phyloP scores from a whole-genome alignment of 2,888 invertebrate species.

The Harpagoxenus sublaevis region DNA sequence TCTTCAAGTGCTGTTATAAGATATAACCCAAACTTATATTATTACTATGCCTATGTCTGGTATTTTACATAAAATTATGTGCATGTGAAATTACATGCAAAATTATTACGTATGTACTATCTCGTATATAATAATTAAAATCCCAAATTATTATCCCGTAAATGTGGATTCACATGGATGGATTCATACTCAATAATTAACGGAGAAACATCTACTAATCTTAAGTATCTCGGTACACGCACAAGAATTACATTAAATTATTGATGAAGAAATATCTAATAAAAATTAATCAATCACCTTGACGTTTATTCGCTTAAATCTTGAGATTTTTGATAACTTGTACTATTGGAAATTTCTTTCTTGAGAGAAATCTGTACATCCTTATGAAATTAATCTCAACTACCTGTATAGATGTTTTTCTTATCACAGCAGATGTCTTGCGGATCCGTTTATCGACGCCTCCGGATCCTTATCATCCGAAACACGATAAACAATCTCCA shows the following conservation, averaged over 20 bases:
- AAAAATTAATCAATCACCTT: neutral
- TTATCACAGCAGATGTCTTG: constrained; percentile 2
- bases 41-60: constrained; percentile 24
- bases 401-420: neutral
- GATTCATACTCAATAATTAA: neutral
- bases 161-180: neutral
- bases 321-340: neutral
- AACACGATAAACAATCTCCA: constrained; percentile 39
- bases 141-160: neutral
- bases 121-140: neutral
- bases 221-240: too few relatives aligned
- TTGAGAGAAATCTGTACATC: neutral
- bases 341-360: neutral
- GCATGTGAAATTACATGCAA: neutral
- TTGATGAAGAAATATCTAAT: neutral
- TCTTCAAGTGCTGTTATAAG: constrained; percentile 50
- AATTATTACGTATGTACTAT: neutral
- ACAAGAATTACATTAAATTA: neutral
- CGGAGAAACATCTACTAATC: neutral
- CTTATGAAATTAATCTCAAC: constrained; percentile 9
- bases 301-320: neutral
- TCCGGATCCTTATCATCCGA: constrained; percentile 1
- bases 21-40: constrained; percentile 43
- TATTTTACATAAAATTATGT: constrained; percentile 13
- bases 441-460: constrained; percentile 17